Percentiles rank a stretch among this genome's conserved stretches.
Evolutionary conservation across 2,888 invertebrate genomes (phyloP).

Genomic region (Marronus borbonicus): DNA sequence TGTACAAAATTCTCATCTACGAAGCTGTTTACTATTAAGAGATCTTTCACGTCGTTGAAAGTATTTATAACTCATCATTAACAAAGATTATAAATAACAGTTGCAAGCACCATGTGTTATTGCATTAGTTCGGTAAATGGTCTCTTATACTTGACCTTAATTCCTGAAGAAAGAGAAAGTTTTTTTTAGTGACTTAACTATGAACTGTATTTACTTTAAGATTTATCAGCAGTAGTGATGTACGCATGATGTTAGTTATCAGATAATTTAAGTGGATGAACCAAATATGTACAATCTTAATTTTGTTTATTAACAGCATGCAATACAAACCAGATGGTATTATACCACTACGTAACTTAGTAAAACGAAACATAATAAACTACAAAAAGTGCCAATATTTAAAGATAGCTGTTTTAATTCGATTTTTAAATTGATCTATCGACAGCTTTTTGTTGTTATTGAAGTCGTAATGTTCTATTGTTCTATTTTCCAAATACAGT

Average conservation of each 20-base stretch:
- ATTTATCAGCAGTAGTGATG: neutral
- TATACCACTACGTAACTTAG: neutral
- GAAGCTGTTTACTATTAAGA: neutral
- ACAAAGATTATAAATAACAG: conserved; percentile 12
- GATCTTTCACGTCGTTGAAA: neutral
- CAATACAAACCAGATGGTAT: neutral
- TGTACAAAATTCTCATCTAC: neutral
- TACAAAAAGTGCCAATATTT: no score
- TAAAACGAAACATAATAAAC: neutral
- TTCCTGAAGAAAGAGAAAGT: conserved; percentile 49
- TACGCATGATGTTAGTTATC: neutral
- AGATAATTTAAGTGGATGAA: neutral
- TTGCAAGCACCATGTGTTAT: conserved; percentile 12
- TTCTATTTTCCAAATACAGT: no score
- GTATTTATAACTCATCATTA: conserved; percentile 16
- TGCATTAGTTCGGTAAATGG: conserved; percentile 10
- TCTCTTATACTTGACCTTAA: conserved; percentile 46
- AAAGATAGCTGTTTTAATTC: no score
- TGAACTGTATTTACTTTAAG: conserved; percentile 10
- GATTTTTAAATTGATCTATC: no score
- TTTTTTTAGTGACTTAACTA: conserved; percentile 34
- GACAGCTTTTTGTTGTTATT: no score
- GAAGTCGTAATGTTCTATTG: no score
- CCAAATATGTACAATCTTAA: neutral
- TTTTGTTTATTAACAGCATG: neutral